phyloP scores from a whole-genome alignment of 2,113 vertebrate species.

The Notiomystis cincta region DNA sequence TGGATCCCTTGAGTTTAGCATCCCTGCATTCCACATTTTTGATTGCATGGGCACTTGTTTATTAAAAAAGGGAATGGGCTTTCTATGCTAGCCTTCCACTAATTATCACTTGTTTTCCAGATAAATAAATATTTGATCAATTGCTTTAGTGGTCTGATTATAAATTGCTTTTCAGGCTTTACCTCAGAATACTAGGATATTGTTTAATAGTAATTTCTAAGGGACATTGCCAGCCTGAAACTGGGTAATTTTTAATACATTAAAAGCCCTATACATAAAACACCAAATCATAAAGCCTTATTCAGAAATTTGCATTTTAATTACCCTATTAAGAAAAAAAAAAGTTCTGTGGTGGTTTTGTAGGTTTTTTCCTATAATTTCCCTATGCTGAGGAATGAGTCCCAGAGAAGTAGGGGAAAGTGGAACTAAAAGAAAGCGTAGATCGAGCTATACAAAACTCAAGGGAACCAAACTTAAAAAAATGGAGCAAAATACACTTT shows the following conservation, averaged over 20 bases:
- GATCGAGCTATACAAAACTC: not conserved
- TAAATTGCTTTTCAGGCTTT: not conserved
- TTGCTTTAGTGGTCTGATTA: not conserved
- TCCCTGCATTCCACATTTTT: constrained; percentile 17
- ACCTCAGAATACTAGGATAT: not conserved
- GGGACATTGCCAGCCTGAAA: not conserved
- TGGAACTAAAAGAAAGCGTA: not conserved
- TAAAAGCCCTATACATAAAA: not conserved
- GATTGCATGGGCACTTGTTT: constrained; percentile 26
- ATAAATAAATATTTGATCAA: constrained; percentile 50
- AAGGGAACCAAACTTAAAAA: not conserved
- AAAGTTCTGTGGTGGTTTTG: not conserved
- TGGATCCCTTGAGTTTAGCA: constrained; percentile 44
- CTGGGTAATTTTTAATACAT: not conserved
- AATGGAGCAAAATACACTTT: not conserved
- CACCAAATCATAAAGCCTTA: not conserved
- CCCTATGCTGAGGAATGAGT: not conserved
- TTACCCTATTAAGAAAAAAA: not conserved
- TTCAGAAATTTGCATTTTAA: constrained; percentile 9
- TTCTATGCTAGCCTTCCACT: not conserved
- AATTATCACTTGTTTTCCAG: constrained; percentile 22
- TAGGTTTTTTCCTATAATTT: not conserved
- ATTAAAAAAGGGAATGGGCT: not conserved
- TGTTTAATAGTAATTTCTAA: not conserved
- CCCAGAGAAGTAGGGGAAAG: not conserved